Evolutionary conservation across 2,888 invertebrate species (phyloP).

Genomic region (Diarsia dahlii): DNA sequence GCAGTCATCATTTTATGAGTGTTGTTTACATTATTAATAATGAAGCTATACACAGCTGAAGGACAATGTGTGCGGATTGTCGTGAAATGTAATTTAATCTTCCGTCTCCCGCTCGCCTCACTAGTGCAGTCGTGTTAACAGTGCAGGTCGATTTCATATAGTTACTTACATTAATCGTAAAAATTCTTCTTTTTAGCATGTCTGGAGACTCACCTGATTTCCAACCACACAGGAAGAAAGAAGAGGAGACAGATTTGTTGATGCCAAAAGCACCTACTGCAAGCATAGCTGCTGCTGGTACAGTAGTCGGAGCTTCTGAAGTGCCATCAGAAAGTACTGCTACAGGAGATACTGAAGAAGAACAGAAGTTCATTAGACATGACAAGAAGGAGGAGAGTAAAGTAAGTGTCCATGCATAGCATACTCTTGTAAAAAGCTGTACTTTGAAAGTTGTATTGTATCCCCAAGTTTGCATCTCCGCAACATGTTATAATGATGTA

Average conservation of each 20-base stretch:
- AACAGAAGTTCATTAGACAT: constrained; percentile 75
- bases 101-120: constrained; percentile 34
- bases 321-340: constrained; percentile 67
- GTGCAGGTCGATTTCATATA: constrained; percentile 34
- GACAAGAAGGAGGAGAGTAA: constrained; percentile 76
- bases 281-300: constrained; percentile 68
- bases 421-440: not conserved
- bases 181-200: constrained; percentile 79
- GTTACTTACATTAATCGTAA: constrained; percentile 54
- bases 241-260: constrained; percentile 79
- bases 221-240: constrained; percentile 80
- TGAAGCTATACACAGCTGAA: constrained; percentile 59
- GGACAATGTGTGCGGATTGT: constrained; percentile 61
- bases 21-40: constrained; percentile 74
- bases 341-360: constrained; percentile 73
- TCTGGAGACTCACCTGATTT: constrained; percentile 83
- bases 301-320: constrained; percentile 66
- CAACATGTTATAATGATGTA: not conserved
- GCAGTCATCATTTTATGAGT: constrained; percentile 62
- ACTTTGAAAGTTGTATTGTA: not conserved
- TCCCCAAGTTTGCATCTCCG: not conserved
- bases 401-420: constrained; percentile 68
- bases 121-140: constrained; percentile 32
- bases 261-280: constrained; percentile 72
- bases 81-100: constrained; percentile 66